These are phyloP conservation scores for Plotosus lineatus DNA, from an alignment of 2,113 vertebrate species.

Conservation along the genomic window DNA sequence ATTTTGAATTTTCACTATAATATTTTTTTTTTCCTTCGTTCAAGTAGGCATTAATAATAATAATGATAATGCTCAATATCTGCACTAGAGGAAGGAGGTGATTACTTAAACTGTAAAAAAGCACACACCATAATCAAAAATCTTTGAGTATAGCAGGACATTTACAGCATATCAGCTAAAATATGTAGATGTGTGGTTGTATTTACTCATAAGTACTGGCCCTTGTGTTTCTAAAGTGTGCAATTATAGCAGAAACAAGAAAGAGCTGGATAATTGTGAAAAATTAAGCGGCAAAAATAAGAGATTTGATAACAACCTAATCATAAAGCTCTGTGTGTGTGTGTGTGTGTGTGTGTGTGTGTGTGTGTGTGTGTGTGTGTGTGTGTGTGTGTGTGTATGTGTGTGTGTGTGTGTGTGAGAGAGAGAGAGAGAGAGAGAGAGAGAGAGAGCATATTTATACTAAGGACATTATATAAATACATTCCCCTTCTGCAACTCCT, in stretches of 20 bases:
- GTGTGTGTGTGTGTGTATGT: too few species aligned
- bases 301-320: constrained; percentile 23
- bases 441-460: not conserved
- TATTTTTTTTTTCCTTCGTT: constrained; percentile 10
- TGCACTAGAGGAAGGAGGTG: not conserved
- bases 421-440: not conserved
- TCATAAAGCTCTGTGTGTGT: constrained; percentile 5
- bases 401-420: too few species aligned
- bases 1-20: constrained; percentile 13
- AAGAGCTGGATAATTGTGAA: constrained; percentile 9
- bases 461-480: constrained; percentile 23
- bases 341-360: too few species aligned
- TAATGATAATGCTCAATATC: constrained; percentile 17
- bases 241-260: not conserved
- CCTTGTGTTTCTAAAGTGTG: constrained; percentile 4
- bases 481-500: too few species aligned
- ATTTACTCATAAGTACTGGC: not conserved
- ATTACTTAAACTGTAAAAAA: constrained; percentile 1
- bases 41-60: constrained; percentile 21
- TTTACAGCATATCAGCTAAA: not conserved
- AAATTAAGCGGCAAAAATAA: constrained; percentile 32
- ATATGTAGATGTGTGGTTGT: constrained; percentile 9
- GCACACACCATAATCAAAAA: not conserved
- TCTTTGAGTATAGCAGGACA: not conserved
- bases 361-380: too few species aligned